Base-by-base conservation (phyloP, 2,797 vertebrate genomes). In the Sebastes oblongus region DNA sequence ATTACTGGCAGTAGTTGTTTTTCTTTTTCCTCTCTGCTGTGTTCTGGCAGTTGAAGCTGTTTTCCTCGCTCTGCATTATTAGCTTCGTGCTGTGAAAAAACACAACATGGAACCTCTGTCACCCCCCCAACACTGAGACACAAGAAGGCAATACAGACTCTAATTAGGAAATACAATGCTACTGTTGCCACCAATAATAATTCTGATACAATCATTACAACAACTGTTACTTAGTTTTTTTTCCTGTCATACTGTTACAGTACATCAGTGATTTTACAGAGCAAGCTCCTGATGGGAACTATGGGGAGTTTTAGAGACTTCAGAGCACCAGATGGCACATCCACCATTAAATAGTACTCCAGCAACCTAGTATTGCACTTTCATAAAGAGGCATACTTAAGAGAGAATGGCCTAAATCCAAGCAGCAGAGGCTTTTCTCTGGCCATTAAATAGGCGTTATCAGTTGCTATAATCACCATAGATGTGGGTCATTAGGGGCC, bases 21-120 rank as follows among this genome's bases (percentile, higher is more conserved):
- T 77, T 69, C 30, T 54, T 74, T 66, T 70, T 77, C 46, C 42
- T 78, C 70, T 78, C 66, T 22, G 29, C 73, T 73, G 54, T 82
- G 77, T 81, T 86, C 74, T 83, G 73, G 81, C 80, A 73, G 82
- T 86, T 72, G 27, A 50, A 85, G 77, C 76, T 79, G 83, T 86
- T 92, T 85, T 67, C 66, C 59, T 83, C 59, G n/a, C 80, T 83
- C 82, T 83, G 81, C 72, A 59, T 89, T 91, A 91, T 90, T 90
- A 85, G 75, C 68, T 88, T 81, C 84, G 75, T 75, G 79, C 56
- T 60, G 74, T 80, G 66, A 78, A 87, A 78, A 87, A 91, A 86
- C 54, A 42, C 80, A 83, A 82, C 34, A 76, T 46, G 86, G 76
- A 81, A 76, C 71, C 73, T 65, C 65, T 11, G 22, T 46, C 25